Percentiles rank a stretch among this genome's conserved stretches.
Evolutionary conservation across 2,113 vertebrate species (phyloP).

Genomic region (Pygoscelis antarcticus): DNA sequence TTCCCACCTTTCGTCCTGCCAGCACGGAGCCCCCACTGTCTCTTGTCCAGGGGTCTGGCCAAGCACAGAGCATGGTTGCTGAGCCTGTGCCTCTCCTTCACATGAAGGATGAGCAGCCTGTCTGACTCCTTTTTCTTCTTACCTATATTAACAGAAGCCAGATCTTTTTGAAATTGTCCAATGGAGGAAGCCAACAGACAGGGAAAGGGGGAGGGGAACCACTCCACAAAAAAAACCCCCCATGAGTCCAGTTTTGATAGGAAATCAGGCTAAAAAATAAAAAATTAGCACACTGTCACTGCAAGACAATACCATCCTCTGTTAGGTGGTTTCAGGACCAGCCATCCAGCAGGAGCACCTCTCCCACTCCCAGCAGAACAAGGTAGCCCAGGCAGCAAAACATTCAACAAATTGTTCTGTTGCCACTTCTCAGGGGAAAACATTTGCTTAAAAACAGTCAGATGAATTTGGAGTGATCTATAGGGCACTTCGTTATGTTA

Average conservation of each 20-base stretch:
- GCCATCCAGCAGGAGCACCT: background rate
- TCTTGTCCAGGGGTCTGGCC: rapidly evolving
- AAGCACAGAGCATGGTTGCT: rapidly evolving
- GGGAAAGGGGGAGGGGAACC: background rate
- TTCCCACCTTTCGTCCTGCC: background rate
- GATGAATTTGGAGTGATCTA: slow-evolving; percentile 44
- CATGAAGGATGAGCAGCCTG: rapidly evolving
- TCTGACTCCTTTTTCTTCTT: background rate
- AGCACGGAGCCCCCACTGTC: background rate
- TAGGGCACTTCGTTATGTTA: slow-evolving; percentile 62
- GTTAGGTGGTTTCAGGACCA: background rate
- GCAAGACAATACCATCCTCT: background rate
- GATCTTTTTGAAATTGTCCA: background rate
- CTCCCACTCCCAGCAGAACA: background rate
- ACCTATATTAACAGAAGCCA: background rate
- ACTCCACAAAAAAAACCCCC: background rate
- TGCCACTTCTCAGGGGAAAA: slow-evolving; percentile 33
- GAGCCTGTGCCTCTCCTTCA: background rate
- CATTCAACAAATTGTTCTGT: background rate
- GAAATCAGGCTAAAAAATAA: background rate
- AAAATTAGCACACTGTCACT: background rate
- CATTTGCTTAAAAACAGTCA: slow-evolving; percentile 40
- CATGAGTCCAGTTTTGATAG: background rate
- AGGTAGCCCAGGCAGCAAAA: background rate
- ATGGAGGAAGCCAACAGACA: background rate